These are phyloP conservation scores for Encarsia formosa DNA, from an alignment of 2,888 invertebrate species.

Conservation along the genomic window DNA sequence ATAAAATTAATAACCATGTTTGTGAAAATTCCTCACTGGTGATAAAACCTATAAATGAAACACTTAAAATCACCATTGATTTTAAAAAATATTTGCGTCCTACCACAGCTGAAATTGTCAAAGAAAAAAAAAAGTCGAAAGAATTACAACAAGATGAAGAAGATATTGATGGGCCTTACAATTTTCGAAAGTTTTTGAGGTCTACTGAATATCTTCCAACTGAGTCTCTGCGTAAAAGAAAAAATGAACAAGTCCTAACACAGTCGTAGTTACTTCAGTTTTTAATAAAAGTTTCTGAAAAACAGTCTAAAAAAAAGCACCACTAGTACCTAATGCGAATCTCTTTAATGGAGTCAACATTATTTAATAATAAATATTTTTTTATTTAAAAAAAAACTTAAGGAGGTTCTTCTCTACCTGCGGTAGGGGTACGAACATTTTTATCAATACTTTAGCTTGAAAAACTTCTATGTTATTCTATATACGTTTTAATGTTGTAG, in stretches of 20 bases:
- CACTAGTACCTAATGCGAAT: slow-evolving; percentile 36
- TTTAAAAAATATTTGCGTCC: slow-evolving; percentile 39
- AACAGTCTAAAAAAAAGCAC: slow-evolving; percentile 44
- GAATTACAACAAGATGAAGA: slow-evolving; percentile 49
- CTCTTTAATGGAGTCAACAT: no score
- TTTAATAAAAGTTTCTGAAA: slow-evolving; percentile 39
- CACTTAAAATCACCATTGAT: slow-evolving; percentile 33
- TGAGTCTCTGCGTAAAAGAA: slow-evolving; percentile 64
- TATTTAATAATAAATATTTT: no score
- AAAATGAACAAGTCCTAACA: slow-evolving; percentile 49
- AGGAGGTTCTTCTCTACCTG: no score
- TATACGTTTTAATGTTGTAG: no score
- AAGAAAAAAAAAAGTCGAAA: slow-evolving; percentile 32
- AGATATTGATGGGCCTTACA: slow-evolving; percentile 63
- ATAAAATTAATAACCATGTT: background rate
- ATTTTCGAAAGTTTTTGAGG: slow-evolving; percentile 63
- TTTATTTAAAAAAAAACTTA: no score
- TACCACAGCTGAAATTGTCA: slow-evolving; percentile 32
- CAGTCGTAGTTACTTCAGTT: slow-evolving; percentile 31
- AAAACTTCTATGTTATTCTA: no score
- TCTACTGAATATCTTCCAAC: slow-evolving; percentile 65
- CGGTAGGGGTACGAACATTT: no score
- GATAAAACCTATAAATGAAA: slow-evolving; percentile 26
- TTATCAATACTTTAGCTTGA: no score
- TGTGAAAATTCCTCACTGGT: background rate